Conservation (phyloP, 2,113 vertebrate species). For the Hemibagrus wyckioides region DNA sequence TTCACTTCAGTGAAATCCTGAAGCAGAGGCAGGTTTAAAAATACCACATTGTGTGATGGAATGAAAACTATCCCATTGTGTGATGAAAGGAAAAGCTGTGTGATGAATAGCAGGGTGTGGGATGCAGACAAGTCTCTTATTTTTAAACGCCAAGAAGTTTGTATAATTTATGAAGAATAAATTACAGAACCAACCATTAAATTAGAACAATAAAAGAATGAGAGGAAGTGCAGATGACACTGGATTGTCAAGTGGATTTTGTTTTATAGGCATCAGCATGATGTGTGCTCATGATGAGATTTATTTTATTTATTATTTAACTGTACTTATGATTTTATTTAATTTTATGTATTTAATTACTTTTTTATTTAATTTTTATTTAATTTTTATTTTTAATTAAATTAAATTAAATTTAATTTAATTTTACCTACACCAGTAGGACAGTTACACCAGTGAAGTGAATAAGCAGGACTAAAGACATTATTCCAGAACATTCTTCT, state of each 20-base stretch:
- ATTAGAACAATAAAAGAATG: background rate
- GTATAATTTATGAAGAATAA: background rate
- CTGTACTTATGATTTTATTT: no score
- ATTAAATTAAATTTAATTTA: no score
- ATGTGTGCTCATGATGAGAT: background rate
- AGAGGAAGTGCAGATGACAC: background rate
- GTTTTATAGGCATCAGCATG: no score
- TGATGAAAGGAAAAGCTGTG: background rate
- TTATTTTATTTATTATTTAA: no score
- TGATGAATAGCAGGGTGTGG: constrained; percentile 40
- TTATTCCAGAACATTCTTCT: background rate
- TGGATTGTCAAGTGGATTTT: background rate
- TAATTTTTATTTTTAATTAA: background rate
- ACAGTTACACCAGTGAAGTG: background rate
- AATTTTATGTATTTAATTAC: no score
- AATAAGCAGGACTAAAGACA: background rate
- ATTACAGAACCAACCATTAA: background rate
- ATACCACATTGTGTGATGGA: constrained; percentile 2
- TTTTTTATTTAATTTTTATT: background rate
- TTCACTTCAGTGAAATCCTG: background rate
- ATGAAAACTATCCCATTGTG: constrained; percentile 21
- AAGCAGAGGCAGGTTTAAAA: background rate
- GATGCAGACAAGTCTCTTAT: background rate
- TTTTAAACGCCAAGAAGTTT: background rate
- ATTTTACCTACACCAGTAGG: no score